phyloP scores from a whole-genome alignment of 1,140 invertebrate genomes.

The Dreissena polymorpha region DNA sequence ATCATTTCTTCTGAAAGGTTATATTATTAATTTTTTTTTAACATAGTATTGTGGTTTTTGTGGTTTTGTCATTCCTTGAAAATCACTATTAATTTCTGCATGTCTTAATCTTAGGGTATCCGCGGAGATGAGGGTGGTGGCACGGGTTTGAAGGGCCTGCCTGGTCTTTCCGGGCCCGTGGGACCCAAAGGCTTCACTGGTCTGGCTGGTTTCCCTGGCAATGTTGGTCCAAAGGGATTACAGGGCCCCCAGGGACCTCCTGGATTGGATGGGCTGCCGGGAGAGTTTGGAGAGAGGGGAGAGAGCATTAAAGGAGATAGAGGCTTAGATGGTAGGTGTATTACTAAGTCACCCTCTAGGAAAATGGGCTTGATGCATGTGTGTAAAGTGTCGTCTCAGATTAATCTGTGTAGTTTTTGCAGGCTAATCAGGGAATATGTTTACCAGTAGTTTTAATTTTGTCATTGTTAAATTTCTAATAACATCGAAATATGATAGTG shows the following conservation, averaged over 20 bases:
- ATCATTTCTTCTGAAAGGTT: too few species aligned
- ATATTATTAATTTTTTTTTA: too few species aligned
- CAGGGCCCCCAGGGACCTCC: constrained; percentile 27
- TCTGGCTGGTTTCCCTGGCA: constrained; percentile 24
- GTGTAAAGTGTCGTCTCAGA: too few species aligned
- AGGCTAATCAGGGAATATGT: too few species aligned
- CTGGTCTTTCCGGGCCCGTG: constrained; percentile 19
- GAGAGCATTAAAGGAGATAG: constrained; percentile 21
- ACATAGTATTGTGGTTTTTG: too few species aligned
- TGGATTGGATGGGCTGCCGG: constrained; percentile 52
- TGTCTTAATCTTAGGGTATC: constrained; percentile 51
- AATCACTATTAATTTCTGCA: too few species aligned
- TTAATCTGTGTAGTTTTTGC: too few species aligned
- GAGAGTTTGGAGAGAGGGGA: constrained; percentile 42
- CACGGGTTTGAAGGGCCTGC: not conserved
- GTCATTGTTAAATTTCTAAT: too few species aligned
- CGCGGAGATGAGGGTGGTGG: constrained; percentile 42
- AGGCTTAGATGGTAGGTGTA: constrained; percentile 28
- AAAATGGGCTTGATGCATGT: not conserved
- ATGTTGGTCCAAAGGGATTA: constrained; percentile 19
- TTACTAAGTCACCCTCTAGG: not conserved
- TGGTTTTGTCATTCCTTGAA: too few species aligned
- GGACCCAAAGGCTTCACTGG: constrained; percentile 41
- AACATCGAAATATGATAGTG: too few species aligned
- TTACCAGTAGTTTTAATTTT: too few species aligned